Percentiles rank a stretch among this genome's conserved stretches.
phyloP scores from a whole-genome alignment of 2,888 invertebrate genomes.

The Beris chalybata region DNA sequence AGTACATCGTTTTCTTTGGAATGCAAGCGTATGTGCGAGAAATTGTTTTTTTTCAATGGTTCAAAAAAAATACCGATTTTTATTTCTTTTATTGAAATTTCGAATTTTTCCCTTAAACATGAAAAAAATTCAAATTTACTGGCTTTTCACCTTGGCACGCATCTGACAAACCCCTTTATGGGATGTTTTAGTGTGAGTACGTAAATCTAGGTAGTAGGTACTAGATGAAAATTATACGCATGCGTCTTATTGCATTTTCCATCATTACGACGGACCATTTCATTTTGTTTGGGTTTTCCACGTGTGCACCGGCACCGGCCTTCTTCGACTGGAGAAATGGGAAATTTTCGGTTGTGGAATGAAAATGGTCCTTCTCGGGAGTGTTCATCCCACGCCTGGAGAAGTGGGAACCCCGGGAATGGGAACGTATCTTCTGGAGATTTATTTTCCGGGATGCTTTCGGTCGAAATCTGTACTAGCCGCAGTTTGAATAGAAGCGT shows the following conservation, averaged over 20 bases:
- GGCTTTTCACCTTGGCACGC: no score
- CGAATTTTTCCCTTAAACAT: no score
- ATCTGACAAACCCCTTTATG: no score
- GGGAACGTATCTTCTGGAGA: neutral
- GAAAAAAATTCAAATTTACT: no score
- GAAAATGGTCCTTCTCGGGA: neutral
- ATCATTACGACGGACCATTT: neutral
- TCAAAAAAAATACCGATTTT: no score
- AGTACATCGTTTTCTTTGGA: no score
- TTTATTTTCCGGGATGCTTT: slow-evolving; percentile 8
- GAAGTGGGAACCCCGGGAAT: neutral
- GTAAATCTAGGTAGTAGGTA: no score
- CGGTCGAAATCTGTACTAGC: neutral
- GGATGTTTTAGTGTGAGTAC: no score
- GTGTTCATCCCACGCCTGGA: neutral
- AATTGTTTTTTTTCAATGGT: no score
- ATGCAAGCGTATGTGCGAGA: no score
- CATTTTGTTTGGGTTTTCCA: slow-evolving; percentile 15
- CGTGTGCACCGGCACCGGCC: neutral
- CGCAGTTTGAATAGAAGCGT: slow-evolving; percentile 9
- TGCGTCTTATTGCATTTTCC: neutral
- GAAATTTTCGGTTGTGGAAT: neutral
- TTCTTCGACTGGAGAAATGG: slow-evolving; percentile 2
- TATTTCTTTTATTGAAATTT: no score
- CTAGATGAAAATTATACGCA: neutral